Evolutionary conservation across 2,888 invertebrate genomes (phyloP).

Genomic region (Apoderus coryli): DNA sequence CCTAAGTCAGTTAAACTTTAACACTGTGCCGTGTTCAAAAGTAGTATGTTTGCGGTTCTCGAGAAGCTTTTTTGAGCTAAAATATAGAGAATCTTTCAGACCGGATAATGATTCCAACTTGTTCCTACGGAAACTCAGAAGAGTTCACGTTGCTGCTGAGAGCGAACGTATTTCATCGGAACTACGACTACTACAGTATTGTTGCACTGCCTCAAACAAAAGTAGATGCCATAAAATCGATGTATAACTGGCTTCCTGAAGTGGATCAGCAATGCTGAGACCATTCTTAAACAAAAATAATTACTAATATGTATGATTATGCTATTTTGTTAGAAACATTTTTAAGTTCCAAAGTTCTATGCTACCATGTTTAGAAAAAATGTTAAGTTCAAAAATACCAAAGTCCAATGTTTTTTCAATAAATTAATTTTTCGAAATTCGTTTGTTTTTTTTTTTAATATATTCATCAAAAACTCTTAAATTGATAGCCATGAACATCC

Average conservation of each 20-base stretch:
- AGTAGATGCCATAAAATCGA: slow-evolving; percentile 12
- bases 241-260: slow-evolving; percentile 11
- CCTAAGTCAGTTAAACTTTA: slow-evolving; percentile 10
- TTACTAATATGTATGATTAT: background rate
- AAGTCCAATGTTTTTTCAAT: slow-evolving; percentile 8
- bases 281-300: slow-evolving; percentile 4
- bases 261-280: slow-evolving; percentile 9
- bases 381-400: slow-evolving; percentile 6
- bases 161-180: slow-evolving; percentile 1
- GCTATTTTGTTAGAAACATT: no score
- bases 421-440: slow-evolving; percentile 5
- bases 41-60: slow-evolving; percentile 13
- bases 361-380: slow-evolving; percentile 2
- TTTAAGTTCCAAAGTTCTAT: slow-evolving; percentile 7
- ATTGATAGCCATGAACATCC: slow-evolving; percentile 1
- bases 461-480: slow-evolving; percentile 1
- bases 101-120: slow-evolving; percentile 4
- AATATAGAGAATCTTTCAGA: slow-evolving; percentile 11
- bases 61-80: slow-evolving; percentile 11
- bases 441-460: background rate
- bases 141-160: slow-evolving; percentile 7
- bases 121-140: slow-evolving; percentile 5
- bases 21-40: slow-evolving; percentile 11
- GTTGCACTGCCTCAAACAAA: slow-evolving; percentile 7
- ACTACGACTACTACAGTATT: slow-evolving; percentile 7